Evolutionary conservation across 2,113 vertebrate species (phyloP), one percentile per base, ranked within the genome.

Genomic region (Tachycineta bicolor): DNA sequence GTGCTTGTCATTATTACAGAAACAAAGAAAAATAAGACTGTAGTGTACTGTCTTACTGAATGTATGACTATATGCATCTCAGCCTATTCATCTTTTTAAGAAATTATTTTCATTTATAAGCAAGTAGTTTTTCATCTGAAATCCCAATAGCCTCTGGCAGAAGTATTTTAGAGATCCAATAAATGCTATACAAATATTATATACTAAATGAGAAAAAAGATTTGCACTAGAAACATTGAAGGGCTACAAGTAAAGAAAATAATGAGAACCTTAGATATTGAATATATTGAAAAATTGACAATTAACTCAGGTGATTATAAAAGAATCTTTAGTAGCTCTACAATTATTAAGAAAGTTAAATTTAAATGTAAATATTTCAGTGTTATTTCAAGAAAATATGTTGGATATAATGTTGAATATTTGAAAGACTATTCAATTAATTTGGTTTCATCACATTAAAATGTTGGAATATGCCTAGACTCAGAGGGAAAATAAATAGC

Each of bases 21-120:
- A 87, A 90, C 31, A 93, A 83, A 85, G 62, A 62, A 59, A 95
- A 95, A 88, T 75, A 58, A 69, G 33, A 50, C 49, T 87, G 21
- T 47, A 71, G 21, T 39, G 4, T 70, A 26, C 91, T 65, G 25
- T 59, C 29, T 81, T 94, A 59, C 41, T 81, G 49, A 86, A 91
- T 84, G 20, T 62, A 75, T 74, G 34, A 85, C 43, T 71, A 22
- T 70, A 74, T 76, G 34, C 24, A 50, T 71, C 71, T 83, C 68
- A 75, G 34, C 71, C 60, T 93, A 33, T 87, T 79, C 37, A 65
- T 77, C 62, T 93, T 94, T 81, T 95, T 73, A 93, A 91, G 81
- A 94, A 82, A 70, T 84, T 86, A 7, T 29, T 93, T 94, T 87
- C 52, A 58, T 93, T 93, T 95, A 71, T 60, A 86, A 95, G 63